phyloP scores from a whole-genome alignment of 2,888 invertebrate genomes.

The Drosophila nr. medialis region DNA sequence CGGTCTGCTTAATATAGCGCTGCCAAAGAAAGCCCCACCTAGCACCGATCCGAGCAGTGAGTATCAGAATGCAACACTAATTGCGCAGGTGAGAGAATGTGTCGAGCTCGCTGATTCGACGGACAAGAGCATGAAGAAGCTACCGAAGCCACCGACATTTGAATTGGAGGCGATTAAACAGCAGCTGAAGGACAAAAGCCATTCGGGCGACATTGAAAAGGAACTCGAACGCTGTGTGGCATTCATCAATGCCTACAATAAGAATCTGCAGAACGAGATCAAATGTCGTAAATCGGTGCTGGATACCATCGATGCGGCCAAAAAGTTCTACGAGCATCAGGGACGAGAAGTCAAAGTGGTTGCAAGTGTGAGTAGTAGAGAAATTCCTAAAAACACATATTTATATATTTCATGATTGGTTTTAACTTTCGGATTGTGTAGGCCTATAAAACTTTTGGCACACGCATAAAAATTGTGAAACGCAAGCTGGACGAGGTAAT shows the following conservation, averaged over 20 bases:
- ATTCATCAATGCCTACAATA: constrained; percentile 92
- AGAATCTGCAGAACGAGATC: constrained; percentile 92
- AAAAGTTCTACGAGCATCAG: constrained; percentile 95
- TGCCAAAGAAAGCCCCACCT: constrained; percentile 85
- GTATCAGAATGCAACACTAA: constrained; percentile 87
- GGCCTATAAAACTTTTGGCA: constrained; percentile 98
- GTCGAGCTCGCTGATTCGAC: constrained; percentile 90
- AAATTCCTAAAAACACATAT: neutral
- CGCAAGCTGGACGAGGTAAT: constrained; percentile 93
- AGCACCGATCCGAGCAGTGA: constrained; percentile 77
- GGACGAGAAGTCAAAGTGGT: constrained; percentile 97
- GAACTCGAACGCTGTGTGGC: constrained; percentile 93
- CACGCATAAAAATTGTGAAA: constrained; percentile 93
- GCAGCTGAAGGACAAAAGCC: constrained; percentile 94
- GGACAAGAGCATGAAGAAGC: constrained; percentile 87
- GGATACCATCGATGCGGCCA: constrained; percentile 91
- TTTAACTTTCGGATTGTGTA: constrained; percentile 80
- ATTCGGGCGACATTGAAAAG: constrained; percentile 94
- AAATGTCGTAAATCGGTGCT: constrained; percentile 92
- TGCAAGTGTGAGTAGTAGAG: constrained; percentile 91
- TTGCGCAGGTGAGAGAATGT: constrained; percentile 91
- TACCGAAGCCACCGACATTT: constrained; percentile 86
- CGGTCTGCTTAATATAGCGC: constrained; percentile 92
- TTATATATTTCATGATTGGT: neutral
- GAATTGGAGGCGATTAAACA: constrained; percentile 92